Conservation (phyloP, 2,797 vertebrate genomes). For the Mormyrops boulengeri region DNA sequence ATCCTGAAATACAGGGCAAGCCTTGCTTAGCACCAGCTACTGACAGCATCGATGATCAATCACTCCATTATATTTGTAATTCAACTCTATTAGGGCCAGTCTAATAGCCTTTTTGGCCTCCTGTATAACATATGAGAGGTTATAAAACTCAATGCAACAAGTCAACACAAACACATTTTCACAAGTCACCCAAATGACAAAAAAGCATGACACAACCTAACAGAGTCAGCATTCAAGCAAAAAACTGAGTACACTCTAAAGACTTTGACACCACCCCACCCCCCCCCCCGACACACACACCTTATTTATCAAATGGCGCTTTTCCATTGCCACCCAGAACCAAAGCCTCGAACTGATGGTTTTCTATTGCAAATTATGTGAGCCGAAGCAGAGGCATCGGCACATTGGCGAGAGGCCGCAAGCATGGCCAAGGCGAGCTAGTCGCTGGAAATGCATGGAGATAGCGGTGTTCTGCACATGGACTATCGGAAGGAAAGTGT, state of each 20-base stretch:
- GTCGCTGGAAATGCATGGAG: not conserved
- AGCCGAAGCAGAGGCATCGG: too few species aligned
- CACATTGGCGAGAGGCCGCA: too few species aligned
- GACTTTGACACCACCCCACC: not conserved
- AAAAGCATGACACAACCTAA: not conserved
- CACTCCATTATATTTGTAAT: not conserved
- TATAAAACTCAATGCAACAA: conserved; percentile 29
- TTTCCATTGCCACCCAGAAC: not conserved
- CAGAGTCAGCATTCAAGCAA: not conserved
- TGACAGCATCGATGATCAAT: not conserved
- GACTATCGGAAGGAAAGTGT: not conserved
- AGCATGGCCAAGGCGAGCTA: not conserved
- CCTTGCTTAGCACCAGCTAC: not conserved
- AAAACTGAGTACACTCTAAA: not conserved
- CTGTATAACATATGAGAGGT: conserved; percentile 30
- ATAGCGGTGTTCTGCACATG: not conserved
- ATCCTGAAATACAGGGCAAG: conserved; percentile 58
- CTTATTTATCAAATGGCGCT: not conserved
- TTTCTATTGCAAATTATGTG: not conserved
- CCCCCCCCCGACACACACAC: not conserved
- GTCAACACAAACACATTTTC: conserved; percentile 3
- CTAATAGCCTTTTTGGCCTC: not conserved
- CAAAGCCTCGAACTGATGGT: not conserved
- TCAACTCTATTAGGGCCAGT: not conserved
- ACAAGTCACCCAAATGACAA: conserved; percentile 22